phyloP scores from a whole-genome alignment of 2,888 invertebrate species.

The Eupelmus urozonus region DNA sequence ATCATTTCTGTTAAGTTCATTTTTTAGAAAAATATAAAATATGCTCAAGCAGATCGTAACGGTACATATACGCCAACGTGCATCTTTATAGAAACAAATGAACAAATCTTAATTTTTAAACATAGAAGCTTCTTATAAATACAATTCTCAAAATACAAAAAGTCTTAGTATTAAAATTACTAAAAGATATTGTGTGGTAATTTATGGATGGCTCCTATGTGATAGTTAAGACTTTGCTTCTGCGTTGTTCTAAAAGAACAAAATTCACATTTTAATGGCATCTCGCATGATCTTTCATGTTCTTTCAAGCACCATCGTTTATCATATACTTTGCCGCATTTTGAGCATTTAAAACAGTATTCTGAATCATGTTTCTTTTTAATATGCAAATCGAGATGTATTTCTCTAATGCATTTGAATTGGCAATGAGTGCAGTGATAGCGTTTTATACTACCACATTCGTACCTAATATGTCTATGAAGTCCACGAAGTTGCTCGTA shows the following conservation, averaged over 20 bases:
- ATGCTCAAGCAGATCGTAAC: slow-evolving; percentile 52
- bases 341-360: slow-evolving; percentile 58
- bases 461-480: slow-evolving; percentile 58
- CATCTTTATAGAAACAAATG: slow-evolving; percentile 51
- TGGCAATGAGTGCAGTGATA: slow-evolving; percentile 59
- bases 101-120: slow-evolving; percentile 44
- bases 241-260: slow-evolving; percentile 59
- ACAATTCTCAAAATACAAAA: slow-evolving; percentile 28
- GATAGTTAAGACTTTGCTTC: slow-evolving; percentile 60
- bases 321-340: slow-evolving; percentile 58
- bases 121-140: slow-evolving; percentile 34
- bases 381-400: slow-evolving; percentile 59
- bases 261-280: slow-evolving; percentile 58
- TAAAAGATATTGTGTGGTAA: slow-evolving; percentile 56
- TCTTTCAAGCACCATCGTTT: slow-evolving; percentile 59
- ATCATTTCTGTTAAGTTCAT: slow-evolving; percentile 43
- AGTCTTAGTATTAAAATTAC: slow-evolving; percentile 36
- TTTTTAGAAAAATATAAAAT: slow-evolving; percentile 60
- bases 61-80: slow-evolving; percentile 52
- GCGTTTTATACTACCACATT: slow-evolving; percentile 58
- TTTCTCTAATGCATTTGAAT: slow-evolving; percentile 58
- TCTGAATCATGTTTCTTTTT: slow-evolving; percentile 59
- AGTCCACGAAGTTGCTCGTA: slow-evolving; percentile 58
- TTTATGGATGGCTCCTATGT: slow-evolving; percentile 59
- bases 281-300: slow-evolving; percentile 58